Evolutionary conservation across 1,140 invertebrate species (phyloP), one percentile per base, ranked within the genome.

Genomic region (Acarapis woodi): DNA sequence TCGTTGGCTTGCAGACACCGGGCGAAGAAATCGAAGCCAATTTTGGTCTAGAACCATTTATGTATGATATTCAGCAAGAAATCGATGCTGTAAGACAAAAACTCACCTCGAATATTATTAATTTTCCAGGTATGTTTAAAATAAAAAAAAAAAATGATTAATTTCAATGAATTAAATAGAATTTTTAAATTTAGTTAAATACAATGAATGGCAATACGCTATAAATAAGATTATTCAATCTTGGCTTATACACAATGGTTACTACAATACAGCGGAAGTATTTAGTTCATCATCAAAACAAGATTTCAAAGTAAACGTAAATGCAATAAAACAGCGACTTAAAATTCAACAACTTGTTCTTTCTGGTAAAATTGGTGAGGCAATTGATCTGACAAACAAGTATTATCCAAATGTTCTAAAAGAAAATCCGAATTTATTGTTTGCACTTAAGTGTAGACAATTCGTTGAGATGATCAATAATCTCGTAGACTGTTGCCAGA

Each of bases 11-110:
- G 32, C 90, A 97, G 62, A 96, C 87, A 31, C 82, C 87, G 1
- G 87, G 85, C 30, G 88, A 96, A 61, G 74, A 93, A 22, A 80
- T 96, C 9, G 85, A 96, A 57, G 85, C 87, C 2, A 99, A 99
- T 63, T 99, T 99, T 57, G 93, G 93, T 1, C 83, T 96, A 53
- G 65, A 71, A 46, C 85, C 85, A 8, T 99, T 99, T 62, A 68
- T 85, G 42, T 99, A 88, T 60, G 82, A 97, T 60, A 88, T 99
- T 47, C 74, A 87, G 53, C 80, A 88, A 49, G 88, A 94, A 71
- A 76, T 94, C 62, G 67, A 73, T 51, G 82, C 90, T 57, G 65
- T 87, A 50, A 63, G 73, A 44, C 67, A 70, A 36, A 64, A 72
- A 48, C 82, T 77, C 24, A 65, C 70, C 48, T 57, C 67, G 46